Evolutionary conservation across 2,797 vertebrate genomes (phyloP).

Genomic region (Heterohyrax brucei): DNA sequence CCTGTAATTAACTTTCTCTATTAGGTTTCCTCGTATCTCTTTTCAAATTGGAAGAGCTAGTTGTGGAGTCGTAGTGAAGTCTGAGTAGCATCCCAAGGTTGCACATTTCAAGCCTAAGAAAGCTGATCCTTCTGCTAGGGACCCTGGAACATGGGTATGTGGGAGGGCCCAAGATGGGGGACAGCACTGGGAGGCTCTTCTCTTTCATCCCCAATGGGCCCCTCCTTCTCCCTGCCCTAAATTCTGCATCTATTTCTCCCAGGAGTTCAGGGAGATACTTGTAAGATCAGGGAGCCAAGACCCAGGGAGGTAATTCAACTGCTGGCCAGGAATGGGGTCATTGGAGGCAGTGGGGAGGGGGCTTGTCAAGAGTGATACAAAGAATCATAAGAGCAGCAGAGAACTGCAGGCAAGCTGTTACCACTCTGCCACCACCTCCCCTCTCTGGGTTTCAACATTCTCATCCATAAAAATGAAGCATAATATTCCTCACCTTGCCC

Average conservation of each 20-base stretch:
- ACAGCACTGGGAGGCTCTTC: background rate
- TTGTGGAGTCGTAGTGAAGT: background rate
- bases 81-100: background rate
- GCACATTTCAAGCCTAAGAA: conserved; percentile 20
- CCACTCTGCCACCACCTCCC: background rate
- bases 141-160: conserved; percentile 7
- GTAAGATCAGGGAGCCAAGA: conserved; percentile 58
- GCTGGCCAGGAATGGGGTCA: conserved; percentile 18
- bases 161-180: background rate
- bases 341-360: background rate
- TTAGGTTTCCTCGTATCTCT: background rate
- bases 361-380: background rate
- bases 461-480: background rate
- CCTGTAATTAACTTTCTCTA: background rate
- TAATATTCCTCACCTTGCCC: background rate
- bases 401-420: background rate
- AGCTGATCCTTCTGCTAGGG: background rate
- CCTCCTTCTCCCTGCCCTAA: conserved; percentile 69
- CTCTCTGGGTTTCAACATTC: conserved; percentile 34
- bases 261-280: conserved; percentile 45
- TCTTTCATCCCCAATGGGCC: background rate
- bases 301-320: conserved; percentile 5
- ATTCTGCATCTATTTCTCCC: conserved; percentile 63
- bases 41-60: background rate
- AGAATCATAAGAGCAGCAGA: background rate